phyloP scores from a whole-genome alignment of 1,140 invertebrate species.

The Drosophila chauvacae region DNA sequence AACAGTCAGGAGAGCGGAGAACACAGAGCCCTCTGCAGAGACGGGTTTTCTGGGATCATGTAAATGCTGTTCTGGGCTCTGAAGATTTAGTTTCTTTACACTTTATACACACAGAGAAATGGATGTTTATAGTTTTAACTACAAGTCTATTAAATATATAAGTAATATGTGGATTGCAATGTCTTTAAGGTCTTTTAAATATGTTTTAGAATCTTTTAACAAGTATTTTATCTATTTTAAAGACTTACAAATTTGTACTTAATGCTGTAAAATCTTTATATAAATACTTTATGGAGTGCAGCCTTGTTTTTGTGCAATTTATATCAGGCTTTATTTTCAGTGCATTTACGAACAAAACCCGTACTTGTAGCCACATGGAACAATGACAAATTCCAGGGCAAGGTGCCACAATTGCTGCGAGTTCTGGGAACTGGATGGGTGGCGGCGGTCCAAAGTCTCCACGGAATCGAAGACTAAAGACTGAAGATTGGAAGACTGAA shows the following conservation, averaged over 20 bases:
- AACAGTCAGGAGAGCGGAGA: background rate
- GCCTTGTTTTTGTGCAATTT: background rate
- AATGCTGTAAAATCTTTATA: background rate
- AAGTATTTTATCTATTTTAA: background rate
- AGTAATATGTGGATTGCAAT: background rate
- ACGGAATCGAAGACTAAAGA: background rate
- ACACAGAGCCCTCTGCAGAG: conserved; percentile 12
- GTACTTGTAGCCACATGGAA: conserved; percentile 38
- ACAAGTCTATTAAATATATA: background rate
- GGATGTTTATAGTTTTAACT: too few relatives aligned
- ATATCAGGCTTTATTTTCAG: background rate
- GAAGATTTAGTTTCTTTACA: conserved; percentile 1
- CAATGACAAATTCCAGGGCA: conserved; percentile 74
- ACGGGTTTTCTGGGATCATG: conserved; percentile 33
- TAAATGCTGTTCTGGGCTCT: conserved; percentile 36
- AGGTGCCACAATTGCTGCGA: conserved; percentile 75
- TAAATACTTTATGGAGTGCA: background rate
- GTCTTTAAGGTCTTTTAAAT: background rate
- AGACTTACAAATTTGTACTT: too few relatives aligned
- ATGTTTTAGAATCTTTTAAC: background rate
- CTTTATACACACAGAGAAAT: background rate
- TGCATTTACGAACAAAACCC: conserved; percentile 4
- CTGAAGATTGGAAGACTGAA: background rate
- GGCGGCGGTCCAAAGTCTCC: conserved; percentile 22
- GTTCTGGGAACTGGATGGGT: conserved; percentile 75